Conservation (phyloP, 2,113 vertebrate species). For the Gavia stellata region DNA sequence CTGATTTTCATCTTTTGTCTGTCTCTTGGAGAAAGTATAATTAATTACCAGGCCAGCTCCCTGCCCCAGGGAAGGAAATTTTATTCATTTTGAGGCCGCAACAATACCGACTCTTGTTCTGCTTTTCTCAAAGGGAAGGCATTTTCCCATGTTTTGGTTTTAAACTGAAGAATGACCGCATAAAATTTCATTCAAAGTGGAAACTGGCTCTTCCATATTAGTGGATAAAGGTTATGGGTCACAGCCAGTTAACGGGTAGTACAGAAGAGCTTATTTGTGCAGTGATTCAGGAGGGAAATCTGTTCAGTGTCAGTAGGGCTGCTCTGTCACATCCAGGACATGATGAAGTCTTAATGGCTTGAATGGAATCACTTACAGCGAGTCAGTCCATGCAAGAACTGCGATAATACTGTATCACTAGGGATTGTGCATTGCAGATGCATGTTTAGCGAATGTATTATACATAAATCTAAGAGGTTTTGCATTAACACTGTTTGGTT, state of each 20-base stretch:
- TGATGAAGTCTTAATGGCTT: background rate
- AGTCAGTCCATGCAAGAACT: background rate
- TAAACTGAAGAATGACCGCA: background rate
- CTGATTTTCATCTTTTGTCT: conserved; percentile 13
- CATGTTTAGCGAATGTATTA: background rate
- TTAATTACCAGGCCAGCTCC: conserved; percentile 8
- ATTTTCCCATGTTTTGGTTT: conserved; percentile 22
- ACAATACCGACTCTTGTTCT: conserved; percentile 41
- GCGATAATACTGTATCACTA: background rate
- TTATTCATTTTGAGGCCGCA: background rate
- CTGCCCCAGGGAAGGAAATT: conserved; percentile 30
- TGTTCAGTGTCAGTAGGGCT: background rate
- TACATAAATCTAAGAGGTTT: background rate
- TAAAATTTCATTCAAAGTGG: background rate
- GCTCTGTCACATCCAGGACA: background rate
- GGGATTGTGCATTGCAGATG: background rate
- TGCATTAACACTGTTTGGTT: background rate
- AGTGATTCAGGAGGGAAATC: background rate
- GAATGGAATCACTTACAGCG: background rate
- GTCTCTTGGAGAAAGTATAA: conserved; percentile 42
- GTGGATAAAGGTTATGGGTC: conserved; percentile 21
- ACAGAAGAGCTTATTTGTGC: background rate
- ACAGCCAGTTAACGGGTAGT: background rate
- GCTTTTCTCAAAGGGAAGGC: background rate
- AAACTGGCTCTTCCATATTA: background rate